phyloP scores from a whole-genome alignment of 2,113 vertebrate species.

The Isurus oxyrinchus region DNA sequence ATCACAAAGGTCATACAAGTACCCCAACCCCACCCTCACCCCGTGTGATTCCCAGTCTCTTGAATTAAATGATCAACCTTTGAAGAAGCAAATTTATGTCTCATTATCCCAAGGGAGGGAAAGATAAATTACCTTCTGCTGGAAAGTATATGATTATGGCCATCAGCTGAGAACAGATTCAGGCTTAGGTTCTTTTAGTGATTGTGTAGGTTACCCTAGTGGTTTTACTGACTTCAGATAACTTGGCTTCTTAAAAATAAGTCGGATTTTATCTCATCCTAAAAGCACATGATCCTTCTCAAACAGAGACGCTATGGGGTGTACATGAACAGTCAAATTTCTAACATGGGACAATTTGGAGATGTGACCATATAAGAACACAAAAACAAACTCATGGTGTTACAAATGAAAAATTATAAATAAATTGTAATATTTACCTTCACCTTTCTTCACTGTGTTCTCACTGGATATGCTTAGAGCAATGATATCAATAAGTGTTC shows the following conservation, averaged over 20 bases:
- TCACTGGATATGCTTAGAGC: neutral
- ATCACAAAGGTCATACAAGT: neutral
- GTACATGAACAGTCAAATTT: neutral
- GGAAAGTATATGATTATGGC: neutral
- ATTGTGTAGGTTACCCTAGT: neutral
- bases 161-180: neutral
- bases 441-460: neutral
- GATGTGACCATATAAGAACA: neutral
- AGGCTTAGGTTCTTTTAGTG: neutral
- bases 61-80: neutral
- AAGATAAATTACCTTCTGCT: neutral
- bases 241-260: neutral
- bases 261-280: no score
- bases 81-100: neutral
- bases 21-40: no score
- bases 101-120: neutral
- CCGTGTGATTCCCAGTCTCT: no score
- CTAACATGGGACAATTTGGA: neutral
- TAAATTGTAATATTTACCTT: neutral
- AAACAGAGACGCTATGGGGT: neutral
- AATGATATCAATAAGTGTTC: neutral
- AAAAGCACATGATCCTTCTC: neutral
- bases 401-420: neutral
- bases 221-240: neutral
- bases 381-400: neutral